Percentiles rank a stretch among this genome's conserved stretches.
Conservation (phyloP, 1,140 invertebrate genomes). For the Diorhabda sublineata region DNA sequence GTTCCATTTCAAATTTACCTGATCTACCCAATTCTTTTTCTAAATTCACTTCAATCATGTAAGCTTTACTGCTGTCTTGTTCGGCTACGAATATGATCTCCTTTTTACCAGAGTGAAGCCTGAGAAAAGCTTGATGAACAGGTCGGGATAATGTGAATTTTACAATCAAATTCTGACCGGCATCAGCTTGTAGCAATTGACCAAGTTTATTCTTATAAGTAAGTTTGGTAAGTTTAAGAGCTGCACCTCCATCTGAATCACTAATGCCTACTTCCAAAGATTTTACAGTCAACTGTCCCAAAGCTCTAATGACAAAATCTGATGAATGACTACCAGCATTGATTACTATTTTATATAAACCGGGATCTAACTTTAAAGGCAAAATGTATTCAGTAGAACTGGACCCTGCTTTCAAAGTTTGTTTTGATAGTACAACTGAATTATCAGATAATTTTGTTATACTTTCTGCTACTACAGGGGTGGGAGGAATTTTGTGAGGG, state of each 20-base stretch:
- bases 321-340: constrained; percentile 66
- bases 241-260: constrained; percentile 82
- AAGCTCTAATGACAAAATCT: constrained; percentile 66
- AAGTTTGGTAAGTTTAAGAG: constrained; percentile 73
- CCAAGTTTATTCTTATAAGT: constrained; percentile 66
- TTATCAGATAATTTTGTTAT: constrained; percentile 70
- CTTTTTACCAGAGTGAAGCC: constrained; percentile 64
- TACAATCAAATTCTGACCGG: constrained; percentile 82
- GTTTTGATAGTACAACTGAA: constrained; percentile 68
- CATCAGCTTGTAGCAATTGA: constrained; percentile 73
- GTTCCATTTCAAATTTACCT: constrained; percentile 75
- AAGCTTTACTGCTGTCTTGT: constrained; percentile 73
- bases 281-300: constrained; percentile 70
- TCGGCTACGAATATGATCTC: constrained; percentile 94
- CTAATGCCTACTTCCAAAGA: constrained; percentile 83
- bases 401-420: constrained; percentile 49
- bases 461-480: constrained; percentile 70
- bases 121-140: constrained; percentile 91
- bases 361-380: constrained; percentile 76
- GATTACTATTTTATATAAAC: constrained; percentile 78
- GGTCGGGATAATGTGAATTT: constrained; percentile 76
- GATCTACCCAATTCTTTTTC: constrained; percentile 78
- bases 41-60: constrained; percentile 79
- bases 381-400: constrained; percentile 70
- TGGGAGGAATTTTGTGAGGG: constrained; percentile 56